A percentile compares a stretch with the other conserved stretches of the same genome.
These are phyloP conservation scores for Belgica antarctica DNA, from an alignment of 2,888 invertebrate species.

Conservation along the genomic window DNA sequence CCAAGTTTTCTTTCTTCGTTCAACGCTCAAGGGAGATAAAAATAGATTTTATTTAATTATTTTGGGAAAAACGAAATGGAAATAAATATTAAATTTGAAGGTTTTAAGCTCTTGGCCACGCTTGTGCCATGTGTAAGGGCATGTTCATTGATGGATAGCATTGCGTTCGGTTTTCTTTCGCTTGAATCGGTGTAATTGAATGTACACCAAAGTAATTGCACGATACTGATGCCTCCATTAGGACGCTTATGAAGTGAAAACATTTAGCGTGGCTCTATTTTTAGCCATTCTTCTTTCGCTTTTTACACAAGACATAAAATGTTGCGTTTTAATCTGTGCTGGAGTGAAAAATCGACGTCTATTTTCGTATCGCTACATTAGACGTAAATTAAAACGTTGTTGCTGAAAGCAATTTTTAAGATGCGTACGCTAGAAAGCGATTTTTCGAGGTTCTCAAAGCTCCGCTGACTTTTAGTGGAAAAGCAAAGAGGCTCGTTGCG, in stretches of 20 bases:
- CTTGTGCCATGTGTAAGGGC: neutral
- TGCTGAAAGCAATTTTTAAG: neutral
- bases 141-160: neutral
- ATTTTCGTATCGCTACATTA: conserved; percentile 27
- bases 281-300: conserved; percentile 9
- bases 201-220: neutral
- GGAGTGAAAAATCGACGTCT: conserved; percentile 32
- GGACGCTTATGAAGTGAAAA: neutral
- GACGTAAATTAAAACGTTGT: neutral
- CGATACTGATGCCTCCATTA: neutral
- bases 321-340: conserved; percentile 28
- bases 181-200: neutral
- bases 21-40: conserved; percentile 11
- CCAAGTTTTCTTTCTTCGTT: conserved; percentile 16
- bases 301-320: conserved; percentile 26
- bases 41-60: conserved; percentile 42
- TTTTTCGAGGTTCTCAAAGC: neutral
- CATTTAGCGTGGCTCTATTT: conserved; percentile 22
- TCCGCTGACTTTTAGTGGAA: neutral
- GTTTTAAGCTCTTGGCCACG: neutral
- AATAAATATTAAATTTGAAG: conserved; percentile 6
- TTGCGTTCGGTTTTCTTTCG: neutral
- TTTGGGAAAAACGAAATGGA: conserved; percentile 37
- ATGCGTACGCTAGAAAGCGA: neutral
- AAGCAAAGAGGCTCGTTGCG: neutral